Evolutionary conservation across 2,797 vertebrate species (phyloP).

Genomic region (Platalea minor): DNA sequence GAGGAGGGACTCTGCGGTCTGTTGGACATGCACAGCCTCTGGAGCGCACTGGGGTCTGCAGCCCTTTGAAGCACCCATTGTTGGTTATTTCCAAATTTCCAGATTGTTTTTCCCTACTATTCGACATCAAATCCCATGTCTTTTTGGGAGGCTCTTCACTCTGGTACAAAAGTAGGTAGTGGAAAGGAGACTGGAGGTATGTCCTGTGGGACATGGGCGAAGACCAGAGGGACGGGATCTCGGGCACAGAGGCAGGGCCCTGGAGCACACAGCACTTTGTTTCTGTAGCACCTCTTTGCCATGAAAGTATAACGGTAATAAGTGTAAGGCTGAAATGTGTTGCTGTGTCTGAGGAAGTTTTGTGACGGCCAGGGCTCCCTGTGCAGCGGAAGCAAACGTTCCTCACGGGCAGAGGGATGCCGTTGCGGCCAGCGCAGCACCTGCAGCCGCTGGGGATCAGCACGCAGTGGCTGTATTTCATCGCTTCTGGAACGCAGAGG

Average conservation of each 20-base stretch:
- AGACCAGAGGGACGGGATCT: too few relatives aligned
- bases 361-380: background rate
- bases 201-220: background rate
- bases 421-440: background rate
- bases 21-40: background rate
- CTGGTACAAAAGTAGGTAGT: background rate
- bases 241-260: background rate
- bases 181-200: background rate
- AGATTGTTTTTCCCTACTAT: background rate
- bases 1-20: background rate
- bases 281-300: background rate
- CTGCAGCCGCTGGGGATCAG: background rate
- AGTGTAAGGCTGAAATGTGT: background rate
- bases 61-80: background rate
- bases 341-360: background rate
- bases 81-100: background rate
- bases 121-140: accelerated
- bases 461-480: background rate
- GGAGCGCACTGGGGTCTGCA: accelerated
- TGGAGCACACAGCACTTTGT: background rate
- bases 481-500: background rate
- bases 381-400: background rate
- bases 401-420: background rate
- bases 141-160: background rate
- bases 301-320: background rate